Percentiles rank a stretch among this genome's conserved stretches.
phyloP scores from a whole-genome alignment of 2,797 vertebrate species.

The Botia kubotai region DNA sequence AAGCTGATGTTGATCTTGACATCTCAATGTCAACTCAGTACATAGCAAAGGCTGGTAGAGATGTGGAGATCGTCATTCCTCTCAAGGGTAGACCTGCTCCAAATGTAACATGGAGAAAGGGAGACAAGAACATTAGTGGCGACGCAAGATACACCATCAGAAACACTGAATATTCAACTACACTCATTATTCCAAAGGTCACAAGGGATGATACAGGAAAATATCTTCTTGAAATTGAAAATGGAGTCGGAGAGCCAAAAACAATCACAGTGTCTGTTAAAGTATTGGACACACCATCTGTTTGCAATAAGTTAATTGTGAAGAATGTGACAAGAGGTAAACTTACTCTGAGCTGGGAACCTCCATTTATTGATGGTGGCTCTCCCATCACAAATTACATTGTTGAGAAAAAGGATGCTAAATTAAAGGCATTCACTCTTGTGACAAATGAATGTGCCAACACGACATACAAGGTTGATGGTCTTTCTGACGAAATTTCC shows the following conservation, averaged over 20 bases:
- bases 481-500: slow-evolving; percentile 87
- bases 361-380: slow-evolving; percentile 92
- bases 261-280: slow-evolving; percentile 89
- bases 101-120: slow-evolving; percentile 92
- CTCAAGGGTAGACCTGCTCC: slow-evolving; percentile 94
- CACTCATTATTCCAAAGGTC: slow-evolving; percentile 88
- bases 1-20: slow-evolving; percentile 94
- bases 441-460: slow-evolving; percentile 88
- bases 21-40: slow-evolving; percentile 91
- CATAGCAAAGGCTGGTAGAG: slow-evolving; percentile 88
- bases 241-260: slow-evolving; percentile 93
- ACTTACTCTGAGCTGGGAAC: slow-evolving; percentile 93
- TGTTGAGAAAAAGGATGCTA: slow-evolving; percentile 94
- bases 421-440: slow-evolving; percentile 90
- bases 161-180: slow-evolving; percentile 90
- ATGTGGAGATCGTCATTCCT: slow-evolving; percentile 90
- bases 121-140: slow-evolving; percentile 87
- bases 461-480: slow-evolving; percentile 87
- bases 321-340: slow-evolving; percentile 93
- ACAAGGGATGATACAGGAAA: slow-evolving; percentile 94
- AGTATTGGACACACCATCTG: slow-evolving; percentile 92
- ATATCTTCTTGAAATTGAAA: slow-evolving; percentile 95
- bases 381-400: slow-evolving; percentile 93
- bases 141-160: slow-evolving; percentile 89
- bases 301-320: slow-evolving; percentile 90